Base-by-base conservation (phyloP, 1,140 invertebrate species). In the Bombus sibiricus region DNA sequence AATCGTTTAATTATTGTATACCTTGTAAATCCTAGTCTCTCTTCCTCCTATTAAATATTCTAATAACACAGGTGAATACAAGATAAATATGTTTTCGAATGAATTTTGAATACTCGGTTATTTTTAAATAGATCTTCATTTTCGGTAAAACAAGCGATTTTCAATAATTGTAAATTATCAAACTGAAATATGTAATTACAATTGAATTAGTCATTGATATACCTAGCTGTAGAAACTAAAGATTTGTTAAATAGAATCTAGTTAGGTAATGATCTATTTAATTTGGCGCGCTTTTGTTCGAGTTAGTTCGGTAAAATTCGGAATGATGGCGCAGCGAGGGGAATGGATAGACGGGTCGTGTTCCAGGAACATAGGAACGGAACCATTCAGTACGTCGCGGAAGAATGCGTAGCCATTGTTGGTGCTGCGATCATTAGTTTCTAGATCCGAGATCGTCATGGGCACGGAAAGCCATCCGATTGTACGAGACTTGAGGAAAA, bases 331-430 rank as follows among this genome's bases (percentile, higher is more conserved):
- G 71, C 0, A 69, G 71, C 32, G 81, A 59, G 64, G 34, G 85
- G 83, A 73, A 85, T 80, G 86, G 82, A 74, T 68, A 62, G 83
- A 81, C 85, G 76, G 77, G 76, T 87, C 81, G 85, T 73, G 85
- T 62, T 78, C 41, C 69, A 86, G 93, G 91, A 94, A 94, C 90
- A 78, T 10, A 41, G 93, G 93, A 94, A 94, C 73, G 41, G 94
- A 84, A 93, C 93, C 93, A 94, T 92, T 94, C 90, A 88, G 92
- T 93, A 92, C 92, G 92, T 94, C 93, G 94, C 88, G 91, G 89
- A 93, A 92, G 93, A 94, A 93, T 95, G 94, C 92, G 95, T 95
- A 95, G 95, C 95, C 95, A 95, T 95, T 95, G 95, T 95, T 94
- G 93, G 92, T 93, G 93, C 92, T 94, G 93, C 92, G 93, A 93